Base-by-base conservation (phyloP, 2,888 invertebrate species). In the Ischnus inquisitorius region DNA sequence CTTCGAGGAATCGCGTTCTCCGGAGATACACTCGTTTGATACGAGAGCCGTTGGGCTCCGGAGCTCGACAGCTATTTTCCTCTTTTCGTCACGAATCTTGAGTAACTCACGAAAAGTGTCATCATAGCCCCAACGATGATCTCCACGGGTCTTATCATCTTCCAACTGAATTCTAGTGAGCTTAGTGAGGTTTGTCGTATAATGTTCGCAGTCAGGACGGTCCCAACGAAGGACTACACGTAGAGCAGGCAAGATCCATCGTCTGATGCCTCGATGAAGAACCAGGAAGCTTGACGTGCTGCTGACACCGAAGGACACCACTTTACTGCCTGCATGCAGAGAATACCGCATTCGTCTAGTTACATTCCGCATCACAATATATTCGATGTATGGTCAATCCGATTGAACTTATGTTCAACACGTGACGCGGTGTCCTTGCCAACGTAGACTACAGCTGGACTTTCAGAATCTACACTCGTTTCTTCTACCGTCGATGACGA, bases 201-300 rank as follows among this genome's bases (percentile, higher is more conserved):
- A 48, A 75, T 39, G 48, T 39, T 75, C 48, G 28, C 46, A 62
- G 74, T 75, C 74, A n/a, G 64, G 14, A 48, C 48, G 48, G 48
- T 51, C 48, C 12, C 64, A 39, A 62, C 34, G 19, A 8, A 34
- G 34, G 14, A 19, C 57, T 14, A 12, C 25, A 25, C 28, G 14
- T 4, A 1, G 57, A 57, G 28, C 28, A 57, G 2, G 2, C 6
- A 46, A 76, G 75, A 76, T 76, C 54, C 51, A 65, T 65, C 72
- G 41, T 51, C 16, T 14, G 28, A 41, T n/a, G 67, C n/a, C 65
- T 60, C 67, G 57, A 60, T 34, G 57, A 67, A 57, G 76, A 77
- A 77, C 76, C 76, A 67, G 76, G 76, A 77, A 77, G 76, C n/a
- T 41, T 25, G 65, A 28, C 67, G 67, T 67, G 41, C 51, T 51